Percentiles rank a stretch among this genome's conserved stretches.
These are phyloP conservation scores for Dichetophora obliterata DNA, from an alignment of 2,888 invertebrate species.

Conservation along the genomic window DNA sequence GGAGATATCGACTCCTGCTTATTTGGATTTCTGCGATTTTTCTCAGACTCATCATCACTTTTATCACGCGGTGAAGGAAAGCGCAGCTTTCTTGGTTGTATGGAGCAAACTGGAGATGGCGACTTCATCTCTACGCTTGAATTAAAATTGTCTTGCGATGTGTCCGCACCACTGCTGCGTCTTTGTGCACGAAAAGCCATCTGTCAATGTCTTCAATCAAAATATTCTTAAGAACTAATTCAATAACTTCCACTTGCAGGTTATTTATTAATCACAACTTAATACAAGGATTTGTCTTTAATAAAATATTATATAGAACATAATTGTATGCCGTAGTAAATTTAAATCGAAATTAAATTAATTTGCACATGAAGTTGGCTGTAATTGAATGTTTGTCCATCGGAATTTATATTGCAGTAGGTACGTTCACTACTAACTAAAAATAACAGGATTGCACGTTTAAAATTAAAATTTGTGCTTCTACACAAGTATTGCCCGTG, in stretches of 20 bases:
- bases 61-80: constrained; percentile 64
- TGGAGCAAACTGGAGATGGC: constrained; percentile 59
- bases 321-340: background rate
- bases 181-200: constrained; percentile 61
- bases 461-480: background rate
- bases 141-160: constrained; percentile 57
- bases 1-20: constrained; percentile 66
- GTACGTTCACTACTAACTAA: background rate
- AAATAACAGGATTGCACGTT: background rate
- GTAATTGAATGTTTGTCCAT: constrained; percentile 12
- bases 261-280: constrained; percentile 15
- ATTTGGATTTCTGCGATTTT: constrained; percentile 37
- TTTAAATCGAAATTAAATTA: constrained; percentile 15
- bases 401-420: background rate
- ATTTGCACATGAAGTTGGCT: constrained; percentile 18
- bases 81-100: constrained; percentile 65
- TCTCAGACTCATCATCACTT: constrained; percentile 53
- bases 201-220: background rate
- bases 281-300: background rate
- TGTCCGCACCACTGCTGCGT: constrained; percentile 53
- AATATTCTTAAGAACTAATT: background rate
- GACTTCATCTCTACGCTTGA: constrained; percentile 63
- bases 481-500: background rate
- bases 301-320: background rate
- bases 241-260: constrained; percentile 12